A percentile compares a stretch with the other conserved stretches of the same genome.
These are phyloP conservation scores for Callimorpha dominula DNA, from an alignment of 2,888 invertebrate genomes.

Conservation along the genomic window DNA sequence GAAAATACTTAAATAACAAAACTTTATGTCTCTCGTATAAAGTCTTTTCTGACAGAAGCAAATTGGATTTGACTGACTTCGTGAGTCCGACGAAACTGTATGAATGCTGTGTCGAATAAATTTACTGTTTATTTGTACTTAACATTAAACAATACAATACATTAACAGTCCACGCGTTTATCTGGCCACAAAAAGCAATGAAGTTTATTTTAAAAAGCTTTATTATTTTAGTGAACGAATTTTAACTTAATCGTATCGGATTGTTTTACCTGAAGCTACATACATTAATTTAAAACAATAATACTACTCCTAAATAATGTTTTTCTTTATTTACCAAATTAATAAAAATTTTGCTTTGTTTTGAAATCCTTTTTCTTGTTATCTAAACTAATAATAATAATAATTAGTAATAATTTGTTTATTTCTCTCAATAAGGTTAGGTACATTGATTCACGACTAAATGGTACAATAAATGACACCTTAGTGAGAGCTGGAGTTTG, in stretches of 20 bases:
- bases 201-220: background rate
- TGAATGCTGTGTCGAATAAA: background rate
- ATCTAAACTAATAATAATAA: too few species aligned
- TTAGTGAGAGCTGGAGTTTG: too few species aligned
- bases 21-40: slow-evolving; percentile 5
- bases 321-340: too few species aligned
- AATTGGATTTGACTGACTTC: slow-evolving; percentile 11
- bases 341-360: too few species aligned
- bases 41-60: slow-evolving; percentile 5
- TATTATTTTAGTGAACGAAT: background rate
- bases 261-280: background rate
- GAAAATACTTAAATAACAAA: slow-evolving; percentile 8
- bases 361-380: too few species aligned
- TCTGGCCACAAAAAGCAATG: background rate
- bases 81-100: background rate
- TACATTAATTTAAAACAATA: background rate
- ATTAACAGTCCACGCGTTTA: background rate
- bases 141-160: background rate
- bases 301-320: background rate
- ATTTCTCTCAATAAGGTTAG: too few species aligned
- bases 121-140: background rate
- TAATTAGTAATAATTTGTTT: too few species aligned
- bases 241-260: background rate
- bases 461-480: too few species aligned
- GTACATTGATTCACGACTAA: too few species aligned